phyloP scores from a whole-genome alignment of 35 echinoderm and acorn worm genomes.

The Anneissia japonica region DNA sequence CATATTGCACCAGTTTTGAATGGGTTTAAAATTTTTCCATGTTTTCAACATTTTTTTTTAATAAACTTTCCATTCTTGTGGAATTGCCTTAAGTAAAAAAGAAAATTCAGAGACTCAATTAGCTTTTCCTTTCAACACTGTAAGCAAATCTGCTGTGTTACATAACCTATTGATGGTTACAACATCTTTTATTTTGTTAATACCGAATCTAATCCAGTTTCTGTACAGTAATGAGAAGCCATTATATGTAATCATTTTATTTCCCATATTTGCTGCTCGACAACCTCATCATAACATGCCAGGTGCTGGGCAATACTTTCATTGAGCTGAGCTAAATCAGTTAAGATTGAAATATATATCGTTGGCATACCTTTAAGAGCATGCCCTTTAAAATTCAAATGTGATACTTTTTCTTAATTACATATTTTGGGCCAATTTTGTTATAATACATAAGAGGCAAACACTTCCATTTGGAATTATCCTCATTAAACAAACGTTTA shows the following conservation, averaged over 20 bases:
- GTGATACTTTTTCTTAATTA: too few species aligned
- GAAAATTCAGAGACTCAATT: neutral
- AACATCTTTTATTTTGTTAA: neutral
- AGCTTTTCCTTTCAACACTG: neutral
- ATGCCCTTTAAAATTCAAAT: too few species aligned
- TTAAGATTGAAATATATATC: too few species aligned
- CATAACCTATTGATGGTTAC: neutral
- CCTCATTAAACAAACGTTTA: too few species aligned
- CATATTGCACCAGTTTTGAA: too few species aligned
- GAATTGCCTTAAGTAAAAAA: neutral
- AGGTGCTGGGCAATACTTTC: neutral
- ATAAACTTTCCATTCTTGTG: neutral
- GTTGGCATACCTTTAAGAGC: too few species aligned
- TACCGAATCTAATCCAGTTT: neutral
- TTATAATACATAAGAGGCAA: neutral
- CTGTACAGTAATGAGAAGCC: neutral
- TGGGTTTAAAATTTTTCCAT: too few species aligned
- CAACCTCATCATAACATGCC: neutral
- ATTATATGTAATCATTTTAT: neutral
- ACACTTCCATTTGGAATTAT: neutral
- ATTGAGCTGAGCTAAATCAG: too few species aligned
- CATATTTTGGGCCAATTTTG: neutral
- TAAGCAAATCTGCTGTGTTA: neutral
- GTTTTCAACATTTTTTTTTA: too few species aligned
- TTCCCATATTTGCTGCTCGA: neutral